Evolutionary conservation across 2,113 vertebrate genomes (phyloP), one percentile per base, ranked within the genome.

Genomic region (Axis porcinus): DNA sequence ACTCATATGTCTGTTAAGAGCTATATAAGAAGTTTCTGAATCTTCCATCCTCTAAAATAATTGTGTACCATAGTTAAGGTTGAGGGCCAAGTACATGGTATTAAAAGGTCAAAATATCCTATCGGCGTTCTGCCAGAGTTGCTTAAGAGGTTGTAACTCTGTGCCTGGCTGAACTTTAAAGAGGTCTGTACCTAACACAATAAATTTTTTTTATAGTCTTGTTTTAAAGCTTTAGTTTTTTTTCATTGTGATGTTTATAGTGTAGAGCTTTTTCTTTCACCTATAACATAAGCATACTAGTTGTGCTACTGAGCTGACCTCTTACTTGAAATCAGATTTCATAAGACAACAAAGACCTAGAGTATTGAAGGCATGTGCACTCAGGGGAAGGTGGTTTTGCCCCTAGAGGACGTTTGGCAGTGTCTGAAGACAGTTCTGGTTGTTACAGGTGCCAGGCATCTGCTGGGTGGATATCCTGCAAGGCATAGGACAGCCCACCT

Each of bases 271-370:
- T 89, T 52, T 19, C 93, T 96, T 45, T 74, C 21, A 19, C n/a
- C 47, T 95, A 47, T 97, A 97, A 91, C 40, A 90, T 19, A 90
- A 98, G 85, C 88, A 93, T 67, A 91, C 91, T 92, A 64, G 92
- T 94, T 16, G 6, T 58, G 55, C 54, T 95, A 81, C 81, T 95
- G 70, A 97, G 55, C 57, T 92, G 1, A 58, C 58, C 58, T 58
- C 33, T 93, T 92, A 19, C 27, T 21, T 70, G 28, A 79, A 94
- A 82, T 93, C 96, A 89, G 43, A 76, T 95, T 98, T 97, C 94
- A 74, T 76, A 96, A 27, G 45, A 81, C 45, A 54, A 94, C 55
- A 70, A 97, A 90, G 91, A 28, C 52, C 62, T 86, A 74, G 90
- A 91, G 64, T 67, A 76, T 43, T 55, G 52, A 81, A 86, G 70